These are phyloP conservation scores for Denticeps clupeoides DNA, from an alignment of 2,797 vertebrate genomes.

Conservation along the genomic window DNA sequence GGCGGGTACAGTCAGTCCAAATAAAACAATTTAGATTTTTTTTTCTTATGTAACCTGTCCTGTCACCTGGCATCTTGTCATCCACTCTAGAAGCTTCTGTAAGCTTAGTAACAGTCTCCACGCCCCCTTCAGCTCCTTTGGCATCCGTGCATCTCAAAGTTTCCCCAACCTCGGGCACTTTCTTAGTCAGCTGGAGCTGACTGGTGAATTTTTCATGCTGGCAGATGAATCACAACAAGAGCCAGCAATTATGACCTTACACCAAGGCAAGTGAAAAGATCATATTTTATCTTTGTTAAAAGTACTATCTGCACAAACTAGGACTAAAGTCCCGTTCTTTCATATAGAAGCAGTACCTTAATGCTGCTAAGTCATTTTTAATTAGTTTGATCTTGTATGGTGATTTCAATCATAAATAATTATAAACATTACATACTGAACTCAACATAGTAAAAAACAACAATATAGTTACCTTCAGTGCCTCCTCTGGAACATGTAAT, in stretches of 20 bases:
- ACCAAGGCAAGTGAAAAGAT: not conserved
- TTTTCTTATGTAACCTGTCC: not conserved
- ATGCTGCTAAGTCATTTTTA: no score
- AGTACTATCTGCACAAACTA: no score
- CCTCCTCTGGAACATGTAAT: slow-evolving; percentile 90
- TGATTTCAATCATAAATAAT: no score
- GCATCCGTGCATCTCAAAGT: slow-evolving; percentile 32
- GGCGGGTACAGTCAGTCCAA: not conserved
- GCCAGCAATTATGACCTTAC: slow-evolving; percentile 6
- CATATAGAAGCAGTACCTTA: not conserved
- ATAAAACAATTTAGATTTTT: not conserved
- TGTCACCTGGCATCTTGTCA: slow-evolving; percentile 73
- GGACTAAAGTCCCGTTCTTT: no score
- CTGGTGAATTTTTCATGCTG: slow-evolving; percentile 95
- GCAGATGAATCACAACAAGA: not conserved
- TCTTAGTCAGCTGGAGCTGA: slow-evolving; percentile 82
- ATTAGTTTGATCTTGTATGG: no score
- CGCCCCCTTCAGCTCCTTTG: slow-evolving; percentile 30
- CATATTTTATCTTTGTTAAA: no score
- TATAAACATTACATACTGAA: no score
- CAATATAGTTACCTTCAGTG: slow-evolving; percentile 95
- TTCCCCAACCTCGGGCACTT: slow-evolving; percentile 53
- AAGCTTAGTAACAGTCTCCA: slow-evolving; percentile 40
- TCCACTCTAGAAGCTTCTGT: slow-evolving; percentile 60
- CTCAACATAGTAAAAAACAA: no score